A percentile compares a stretch with the other conserved stretches of the same genome.
phyloP scores from a whole-genome alignment of 2,797 vertebrate genomes.

The Huso huso region DNA sequence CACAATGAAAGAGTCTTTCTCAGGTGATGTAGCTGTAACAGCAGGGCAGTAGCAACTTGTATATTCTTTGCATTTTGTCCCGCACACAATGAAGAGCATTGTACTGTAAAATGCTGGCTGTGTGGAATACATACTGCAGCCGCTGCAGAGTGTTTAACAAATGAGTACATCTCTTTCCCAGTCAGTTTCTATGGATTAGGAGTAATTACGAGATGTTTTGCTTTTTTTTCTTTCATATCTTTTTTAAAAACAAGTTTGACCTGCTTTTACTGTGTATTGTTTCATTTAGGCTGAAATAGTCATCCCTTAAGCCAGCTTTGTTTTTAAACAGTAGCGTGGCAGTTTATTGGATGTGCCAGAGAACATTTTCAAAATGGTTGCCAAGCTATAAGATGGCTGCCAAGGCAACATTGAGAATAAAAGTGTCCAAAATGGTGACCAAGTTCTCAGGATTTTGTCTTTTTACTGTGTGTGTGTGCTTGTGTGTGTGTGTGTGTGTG shows the following conservation, averaged over 20 bases:
- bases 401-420: slow-evolving; percentile 60
- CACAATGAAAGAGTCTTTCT: too few relatives aligned
- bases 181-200: slow-evolving; percentile 1
- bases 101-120: too few relatives aligned
- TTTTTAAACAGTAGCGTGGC: slow-evolving; percentile 65
- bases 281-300: slow-evolving; percentile 49
- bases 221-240: slow-evolving; percentile 7
- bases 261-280: slow-evolving; percentile 33
- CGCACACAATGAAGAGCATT: too few relatives aligned
- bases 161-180: slow-evolving; percentile 9
- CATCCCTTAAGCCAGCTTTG: slow-evolving; percentile 55
- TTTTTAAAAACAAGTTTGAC: slow-evolving; percentile 4
- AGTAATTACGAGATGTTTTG: slow-evolving; percentile 5
- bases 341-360: slow-evolving; percentile 71
- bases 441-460: slow-evolving; percentile 37
- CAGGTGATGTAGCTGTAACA: too few relatives aligned
- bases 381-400: slow-evolving; percentile 96
- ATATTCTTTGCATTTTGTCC: too few relatives aligned
- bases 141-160: neutral
- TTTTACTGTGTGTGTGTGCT: slow-evolving; percentile 28
- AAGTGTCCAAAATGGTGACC: slow-evolving; percentile 61
- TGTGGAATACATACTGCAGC: too few relatives aligned
- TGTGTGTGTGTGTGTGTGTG: slow-evolving; percentile 30
- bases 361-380: slow-evolving; percentile 89
- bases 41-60: too few relatives aligned